Evolutionary conservation across 2,797 vertebrate genomes (phyloP).

Genomic region (Rhinichthys osculus): DNA sequence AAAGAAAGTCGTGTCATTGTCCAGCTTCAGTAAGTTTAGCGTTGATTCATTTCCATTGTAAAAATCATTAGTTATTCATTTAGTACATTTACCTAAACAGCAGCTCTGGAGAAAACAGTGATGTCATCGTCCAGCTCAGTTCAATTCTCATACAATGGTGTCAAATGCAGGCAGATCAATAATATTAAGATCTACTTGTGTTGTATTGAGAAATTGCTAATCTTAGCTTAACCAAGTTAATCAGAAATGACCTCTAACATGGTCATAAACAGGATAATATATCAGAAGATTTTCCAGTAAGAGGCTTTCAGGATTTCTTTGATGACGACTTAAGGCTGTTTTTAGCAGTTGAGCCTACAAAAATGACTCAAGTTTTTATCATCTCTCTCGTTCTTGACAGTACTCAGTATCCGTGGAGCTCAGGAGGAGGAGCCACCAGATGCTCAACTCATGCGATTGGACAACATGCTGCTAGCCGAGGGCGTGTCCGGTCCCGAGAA

Average conservation of each 20-base stretch:
- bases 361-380: neutral
- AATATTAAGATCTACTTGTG: too few species aligned
- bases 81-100: too few species aligned
- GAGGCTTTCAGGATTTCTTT: neutral
- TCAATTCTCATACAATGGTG: too few species aligned
- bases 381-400: slow-evolving; percentile 71
- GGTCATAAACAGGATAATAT: neutral
- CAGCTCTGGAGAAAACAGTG: too few species aligned
- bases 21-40: too few species aligned
- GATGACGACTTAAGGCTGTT: neutral
- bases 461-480: slow-evolving; percentile 99
- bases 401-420: slow-evolving; percentile 96
- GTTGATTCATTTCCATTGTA: too few species aligned
- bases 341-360: neutral
- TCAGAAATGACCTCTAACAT: neutral
- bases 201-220: neutral
- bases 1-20: too few species aligned
- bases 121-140: too few species aligned
- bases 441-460: slow-evolving; percentile 96
- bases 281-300: neutral
- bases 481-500: slow-evolving; percentile 98
- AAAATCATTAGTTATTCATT: too few species aligned
- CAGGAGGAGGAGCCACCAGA: slow-evolving; percentile 98
- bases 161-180: too few species aligned
- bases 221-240: neutral